A percentile compares a stretch with the other conserved stretches of the same genome.
phyloP scores from a whole-genome alignment of 1,140 invertebrate species.

The Chymomyza costata region DNA sequence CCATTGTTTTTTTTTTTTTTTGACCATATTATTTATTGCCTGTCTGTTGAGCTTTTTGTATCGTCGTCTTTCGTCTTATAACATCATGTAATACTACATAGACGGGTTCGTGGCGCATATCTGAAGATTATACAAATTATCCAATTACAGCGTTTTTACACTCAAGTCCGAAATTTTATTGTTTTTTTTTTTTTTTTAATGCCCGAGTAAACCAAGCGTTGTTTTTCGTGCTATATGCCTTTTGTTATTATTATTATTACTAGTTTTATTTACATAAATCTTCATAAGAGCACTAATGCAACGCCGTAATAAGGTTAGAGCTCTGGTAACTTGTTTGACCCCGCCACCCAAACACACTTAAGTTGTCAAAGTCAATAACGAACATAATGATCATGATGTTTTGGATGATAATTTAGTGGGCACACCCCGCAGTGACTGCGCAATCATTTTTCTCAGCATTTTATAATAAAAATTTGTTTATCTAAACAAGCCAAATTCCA shows the following conservation, averaged over 20 bases:
- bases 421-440: conserved; percentile 17
- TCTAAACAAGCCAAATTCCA: conserved; percentile 27
- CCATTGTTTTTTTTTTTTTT: conserved; percentile 26
- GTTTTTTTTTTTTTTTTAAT: too few relatives aligned
- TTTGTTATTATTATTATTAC: conserved; percentile 47
- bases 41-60: background rate
- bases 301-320: too few relatives aligned
- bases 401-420: too few relatives aligned
- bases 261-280: conserved; percentile 61
- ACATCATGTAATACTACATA: too few relatives aligned
- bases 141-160: conserved; percentile 48
- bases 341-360: conserved; percentile 25
- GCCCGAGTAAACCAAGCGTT: too few relatives aligned
- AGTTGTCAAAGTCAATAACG: conserved; percentile 16
- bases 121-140: conserved; percentile 53
- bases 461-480: conserved; percentile 18
- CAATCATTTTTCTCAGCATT: background rate
- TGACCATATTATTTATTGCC: conserved; percentile 2
- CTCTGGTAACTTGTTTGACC: conserved; percentile 20
- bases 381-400: too few relatives aligned
- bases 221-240: too few relatives aligned
- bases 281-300: conserved; percentile 29
- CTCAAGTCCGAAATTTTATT: conserved; percentile 32
- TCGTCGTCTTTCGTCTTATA: conserved; percentile 7
- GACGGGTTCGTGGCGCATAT: conserved; percentile 17